Evolutionary conservation across 1,140 invertebrate species (phyloP).

Genomic region (Muscidifurax raptorellus): DNA sequence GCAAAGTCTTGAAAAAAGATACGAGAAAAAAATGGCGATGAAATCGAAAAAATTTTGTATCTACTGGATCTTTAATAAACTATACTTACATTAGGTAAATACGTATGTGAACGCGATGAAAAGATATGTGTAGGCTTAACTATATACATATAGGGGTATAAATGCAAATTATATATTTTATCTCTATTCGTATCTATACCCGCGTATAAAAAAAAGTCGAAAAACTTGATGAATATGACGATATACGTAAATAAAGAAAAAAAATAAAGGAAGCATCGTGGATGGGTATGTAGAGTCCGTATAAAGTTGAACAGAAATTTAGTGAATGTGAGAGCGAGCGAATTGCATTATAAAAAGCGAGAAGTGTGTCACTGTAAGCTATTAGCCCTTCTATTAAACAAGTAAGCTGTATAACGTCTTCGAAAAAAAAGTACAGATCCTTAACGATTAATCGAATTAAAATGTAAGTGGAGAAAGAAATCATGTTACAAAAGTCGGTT

Average conservation of each 20-base stretch:
- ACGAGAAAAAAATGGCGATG: slow-evolving; percentile 51
- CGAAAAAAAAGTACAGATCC: slow-evolving; percentile 27
- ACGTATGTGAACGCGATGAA: slow-evolving; percentile 53
- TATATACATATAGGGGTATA: slow-evolving; percentile 56
- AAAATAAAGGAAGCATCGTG: slow-evolving; percentile 59
- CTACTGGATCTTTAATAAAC: slow-evolving; percentile 61
- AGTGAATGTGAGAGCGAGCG: slow-evolving; percentile 21
- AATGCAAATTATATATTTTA: slow-evolving; percentile 74
- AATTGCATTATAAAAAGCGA: slow-evolving; percentile 43
- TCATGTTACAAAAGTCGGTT: slow-evolving; percentile 58
- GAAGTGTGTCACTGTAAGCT: slow-evolving; percentile 40
- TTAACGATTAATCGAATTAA: slow-evolving; percentile 60
- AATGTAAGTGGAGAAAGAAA: slow-evolving; percentile 56
- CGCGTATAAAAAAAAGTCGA: slow-evolving; percentile 56
- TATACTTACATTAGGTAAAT: slow-evolving; percentile 62
- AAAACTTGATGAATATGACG: slow-evolving; percentile 55
- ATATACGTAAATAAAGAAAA: slow-evolving; percentile 53
- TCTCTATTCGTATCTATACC: slow-evolving; percentile 70
- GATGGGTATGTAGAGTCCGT: slow-evolving; percentile 62
- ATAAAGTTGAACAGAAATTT: slow-evolving; percentile 53
- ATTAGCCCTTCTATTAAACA: slow-evolving; percentile 37
- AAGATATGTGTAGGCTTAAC: slow-evolving; percentile 60
- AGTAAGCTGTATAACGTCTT: slow-evolving; percentile 43
- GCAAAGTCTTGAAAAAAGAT: neutral
- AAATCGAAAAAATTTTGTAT: slow-evolving; percentile 65